Base-by-base conservation (phyloP, 1,140 invertebrate species). In the Bombus haemorrhoidalis region DNA sequence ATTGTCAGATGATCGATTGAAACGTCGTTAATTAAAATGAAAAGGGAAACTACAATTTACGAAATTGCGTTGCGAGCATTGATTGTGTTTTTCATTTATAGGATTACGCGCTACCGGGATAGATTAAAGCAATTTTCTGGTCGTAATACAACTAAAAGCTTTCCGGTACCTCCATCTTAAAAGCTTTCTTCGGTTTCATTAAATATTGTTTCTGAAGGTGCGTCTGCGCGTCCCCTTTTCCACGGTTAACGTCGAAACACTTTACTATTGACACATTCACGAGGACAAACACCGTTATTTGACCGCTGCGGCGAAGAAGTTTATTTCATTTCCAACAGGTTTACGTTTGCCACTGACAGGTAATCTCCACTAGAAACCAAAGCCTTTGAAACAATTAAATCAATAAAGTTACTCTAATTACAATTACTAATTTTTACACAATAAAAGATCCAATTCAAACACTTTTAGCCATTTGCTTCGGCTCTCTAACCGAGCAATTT, bases 51-150 rank as follows among this genome's bases (percentile, higher is more conserved):
- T 32, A 66, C 68, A 84, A 84, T 84, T 84, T 84, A 84, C 32
- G 66, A 72, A 84, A 84, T 84, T 84, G 66, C 75, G 34, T 25
- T 53, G n/a, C 76, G 10, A 39, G 66, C 66, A 28, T 72, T 22
- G 66, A 41, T 72, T 72, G 25, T 43, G 53, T 39, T 80, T 72
- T 62, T 72, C 83, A 34, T 79, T 84, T 62, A 72, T 62, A 53
- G 22, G 53, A 80, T 84, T 79, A 69, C 32, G 39, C 53, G n/a
- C n/a, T 12, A 22, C 47, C 10, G 34, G 62, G 76, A 80, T 79
- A 62, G 79, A 84, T 79, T 84, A 79, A 57, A 79, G 83, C 83
- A 84, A 84, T 59, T 83, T 62, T 71, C 66, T 66, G 82, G n/a
- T 37, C 37, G 82, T 64, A 83, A 84, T 84, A 84, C 53, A 62